A percentile compares a stretch with the other conserved stretches of the same genome.
phyloP scores from a whole-genome alignment of 1,140 invertebrate genomes.

The Saccostrea echinata region DNA sequence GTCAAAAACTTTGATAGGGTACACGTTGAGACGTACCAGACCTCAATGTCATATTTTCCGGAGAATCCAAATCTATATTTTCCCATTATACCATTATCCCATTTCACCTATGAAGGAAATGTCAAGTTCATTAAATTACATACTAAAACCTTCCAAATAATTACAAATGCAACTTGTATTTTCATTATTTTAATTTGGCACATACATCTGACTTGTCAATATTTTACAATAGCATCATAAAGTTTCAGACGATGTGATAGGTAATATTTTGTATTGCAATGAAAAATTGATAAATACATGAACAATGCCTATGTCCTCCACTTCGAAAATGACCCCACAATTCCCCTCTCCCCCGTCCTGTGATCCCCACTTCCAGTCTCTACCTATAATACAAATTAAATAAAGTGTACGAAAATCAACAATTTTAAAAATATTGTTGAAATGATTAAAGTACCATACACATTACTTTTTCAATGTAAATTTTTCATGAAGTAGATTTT shows the following conservation, averaged over 20 bases:
- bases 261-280: no score
- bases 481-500: no score
- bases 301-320: conserved; percentile 50
- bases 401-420: no score
- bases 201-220: no score
- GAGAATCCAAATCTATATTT: conserved; percentile 57
- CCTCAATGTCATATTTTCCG: conserved; percentile 56
- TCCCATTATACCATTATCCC: conserved; percentile 58
- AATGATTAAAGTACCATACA: no score
- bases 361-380: conserved; percentile 51
- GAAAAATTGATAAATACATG: conserved; percentile 32
- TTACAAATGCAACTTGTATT: no score
- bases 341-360: conserved; percentile 51
- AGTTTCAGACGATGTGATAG: no score
- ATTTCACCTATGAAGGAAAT: conserved; percentile 46
- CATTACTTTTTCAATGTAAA: no score
- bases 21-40: conserved; percentile 23
- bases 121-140: not conserved
- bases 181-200: no score
- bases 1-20: not conserved
- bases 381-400: conserved; percentile 3
- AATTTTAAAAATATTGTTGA: no score
- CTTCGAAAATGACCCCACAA: conserved; percentile 45
- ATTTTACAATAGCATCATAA: no score
- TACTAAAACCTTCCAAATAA: no score